Conservation (phyloP, 2,113 vertebrate species). For the Garra rufa region DNA sequence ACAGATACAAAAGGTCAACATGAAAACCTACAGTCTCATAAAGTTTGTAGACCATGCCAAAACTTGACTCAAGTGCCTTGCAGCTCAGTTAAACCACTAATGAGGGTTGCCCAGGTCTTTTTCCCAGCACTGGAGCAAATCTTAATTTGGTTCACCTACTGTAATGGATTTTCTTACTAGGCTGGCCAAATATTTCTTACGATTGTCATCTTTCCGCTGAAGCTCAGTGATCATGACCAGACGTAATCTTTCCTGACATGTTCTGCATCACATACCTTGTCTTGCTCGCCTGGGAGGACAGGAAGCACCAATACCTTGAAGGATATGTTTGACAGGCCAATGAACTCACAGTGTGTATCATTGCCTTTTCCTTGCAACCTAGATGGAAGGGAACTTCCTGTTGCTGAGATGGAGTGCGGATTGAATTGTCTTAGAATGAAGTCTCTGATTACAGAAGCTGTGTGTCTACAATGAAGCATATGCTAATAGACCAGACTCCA, state of each 20-base stretch:
- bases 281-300: slow-evolving; percentile 28
- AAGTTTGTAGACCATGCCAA: slow-evolving; percentile 25
- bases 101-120: slow-evolving; percentile 36
- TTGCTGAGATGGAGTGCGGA: not conserved
- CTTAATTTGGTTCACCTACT: slow-evolving; percentile 12
- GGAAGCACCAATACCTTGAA: slow-evolving; percentile 21
- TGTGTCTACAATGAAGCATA: not conserved
- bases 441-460: not conserved
- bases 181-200: not conserved
- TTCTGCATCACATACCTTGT: slow-evolving; percentile 22
- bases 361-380: not conserved
- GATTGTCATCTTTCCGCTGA: not conserved
- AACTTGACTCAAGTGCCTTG: slow-evolving; percentile 38
- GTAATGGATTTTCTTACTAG: not conserved
- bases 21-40: slow-evolving; percentile 38
- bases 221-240: slow-evolving; percentile 33
- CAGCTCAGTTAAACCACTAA: slow-evolving; percentile 35
- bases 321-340: slow-evolving; percentile 36
- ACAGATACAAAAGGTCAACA: slow-evolving; percentile 30
- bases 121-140: slow-evolving; percentile 14
- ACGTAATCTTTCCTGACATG: slow-evolving; percentile 48
- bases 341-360: slow-evolving; percentile 6
- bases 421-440: not conserved
- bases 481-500: slow-evolving; percentile 35
- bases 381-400: slow-evolving; percentile 5